Conservation (phyloP, 2,888 invertebrate genomes). For the Eupeodes luniger region DNA sequence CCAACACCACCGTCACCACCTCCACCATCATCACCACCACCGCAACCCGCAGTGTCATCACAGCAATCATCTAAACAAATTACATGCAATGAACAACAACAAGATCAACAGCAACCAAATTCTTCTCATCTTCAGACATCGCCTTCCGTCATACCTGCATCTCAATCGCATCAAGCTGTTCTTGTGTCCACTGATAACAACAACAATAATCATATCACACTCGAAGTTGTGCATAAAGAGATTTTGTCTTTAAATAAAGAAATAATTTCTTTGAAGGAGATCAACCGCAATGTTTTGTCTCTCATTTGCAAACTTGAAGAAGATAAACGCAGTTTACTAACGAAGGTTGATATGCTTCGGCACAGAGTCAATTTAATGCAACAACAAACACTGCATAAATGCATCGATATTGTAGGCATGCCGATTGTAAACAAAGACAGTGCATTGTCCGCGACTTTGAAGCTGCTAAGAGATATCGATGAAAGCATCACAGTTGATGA, state of each 20-base stretch:
- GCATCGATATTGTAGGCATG: conserved; percentile 36
- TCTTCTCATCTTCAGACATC: conserved; percentile 3
- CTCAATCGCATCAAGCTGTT: background rate
- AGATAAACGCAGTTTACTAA: background rate
- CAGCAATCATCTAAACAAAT: background rate
- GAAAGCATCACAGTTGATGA: conserved; percentile 20
- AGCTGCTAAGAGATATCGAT: conserved; percentile 2
- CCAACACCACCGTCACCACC: too few relatives aligned
- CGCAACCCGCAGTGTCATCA: background rate
- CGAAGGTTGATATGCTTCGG: conserved; percentile 4
- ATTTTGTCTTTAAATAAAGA: background rate
- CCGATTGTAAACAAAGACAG: conserved; percentile 23
- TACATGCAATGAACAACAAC: conserved; percentile 4
- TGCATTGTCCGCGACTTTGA: conserved; percentile 12
- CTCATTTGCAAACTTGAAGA: conserved; percentile 12
- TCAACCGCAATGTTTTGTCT: conserved; percentile 5
- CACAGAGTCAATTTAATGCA: conserved; percentile 25
- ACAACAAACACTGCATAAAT: conserved; percentile 27
- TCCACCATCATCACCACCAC: background rate
- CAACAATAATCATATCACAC: background rate
- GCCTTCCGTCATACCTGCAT: background rate
- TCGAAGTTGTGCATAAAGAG: too few relatives aligned
- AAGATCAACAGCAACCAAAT: background rate
- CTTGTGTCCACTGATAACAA: background rate
- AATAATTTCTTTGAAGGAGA: conserved; percentile 6